A percentile compares a stretch with the other conserved stretches of the same genome.
These are phyloP conservation scores for Drosophila albomicans DNA, from an alignment of 1,140 invertebrate genomes.

Conservation along the genomic window DNA sequence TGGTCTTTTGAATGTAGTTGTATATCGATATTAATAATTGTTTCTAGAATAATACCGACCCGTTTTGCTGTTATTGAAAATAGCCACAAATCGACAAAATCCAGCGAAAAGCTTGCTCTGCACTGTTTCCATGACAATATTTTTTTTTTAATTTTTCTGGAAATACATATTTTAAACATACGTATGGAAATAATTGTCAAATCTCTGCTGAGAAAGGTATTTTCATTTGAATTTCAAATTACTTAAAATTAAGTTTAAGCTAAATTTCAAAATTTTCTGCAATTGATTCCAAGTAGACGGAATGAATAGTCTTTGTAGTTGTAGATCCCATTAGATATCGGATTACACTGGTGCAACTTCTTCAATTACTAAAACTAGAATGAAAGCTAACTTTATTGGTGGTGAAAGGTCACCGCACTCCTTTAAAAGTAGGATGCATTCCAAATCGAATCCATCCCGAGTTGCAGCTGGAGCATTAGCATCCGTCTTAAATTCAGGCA, in stretches of 20 bases:
- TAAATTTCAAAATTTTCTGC: conserved; percentile 11
- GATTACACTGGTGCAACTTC: not conserved
- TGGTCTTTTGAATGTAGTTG: too few relatives aligned
- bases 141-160: too few relatives aligned
- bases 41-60: too few relatives aligned
- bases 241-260: not conserved
- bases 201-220: too few relatives aligned
- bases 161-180: too few relatives aligned
- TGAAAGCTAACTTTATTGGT: not conserved
- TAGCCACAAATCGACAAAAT: too few relatives aligned
- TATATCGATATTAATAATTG: too few relatives aligned
- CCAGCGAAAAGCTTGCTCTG: too few relatives aligned
- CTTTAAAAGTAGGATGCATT: conserved; percentile 9
- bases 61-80: too few relatives aligned
- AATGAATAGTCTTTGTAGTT: conserved; percentile 38
- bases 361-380: not conserved
- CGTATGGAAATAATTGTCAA: too few relatives aligned
- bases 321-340: conserved; percentile 5
- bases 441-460: not conserved
- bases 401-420: not conserved
- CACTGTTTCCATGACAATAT: too few relatives aligned
- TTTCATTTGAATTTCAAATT: conserved; percentile 8
- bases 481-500: not conserved
- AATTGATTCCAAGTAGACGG: conserved; percentile 34
- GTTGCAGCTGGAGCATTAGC: conserved; percentile 24